phyloP scores from a whole-genome alignment of 1,140 invertebrate genomes.

The Paralvinella palmiformis region DNA sequence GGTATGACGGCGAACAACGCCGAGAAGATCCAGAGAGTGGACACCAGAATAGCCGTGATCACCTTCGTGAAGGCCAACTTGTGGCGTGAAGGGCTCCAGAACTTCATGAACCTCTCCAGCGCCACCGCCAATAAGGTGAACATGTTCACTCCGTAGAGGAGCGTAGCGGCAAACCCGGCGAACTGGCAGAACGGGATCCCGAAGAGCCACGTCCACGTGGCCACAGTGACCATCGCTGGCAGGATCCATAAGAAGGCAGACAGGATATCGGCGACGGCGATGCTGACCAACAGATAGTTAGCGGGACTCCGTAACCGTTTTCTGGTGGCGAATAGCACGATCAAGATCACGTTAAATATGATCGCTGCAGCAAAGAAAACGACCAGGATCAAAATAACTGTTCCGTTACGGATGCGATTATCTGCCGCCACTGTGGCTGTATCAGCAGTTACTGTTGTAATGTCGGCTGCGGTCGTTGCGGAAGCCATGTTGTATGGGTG shows the following conservation, averaged over 20 bases:
- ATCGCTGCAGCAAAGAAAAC: neutral
- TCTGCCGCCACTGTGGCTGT: neutral
- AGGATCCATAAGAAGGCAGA: slow-evolving; percentile 3
- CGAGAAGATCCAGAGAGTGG: neutral
- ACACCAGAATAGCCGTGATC: neutral
- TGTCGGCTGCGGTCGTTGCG: neutral
- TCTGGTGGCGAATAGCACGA: neutral
- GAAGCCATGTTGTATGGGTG: too few species aligned
- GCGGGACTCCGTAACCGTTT: neutral
- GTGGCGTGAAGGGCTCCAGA: slow-evolving; percentile 1
- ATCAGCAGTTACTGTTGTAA: too few species aligned
- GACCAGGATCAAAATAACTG: neutral
- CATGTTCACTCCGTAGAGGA: neutral
- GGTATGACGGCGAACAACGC: neutral
- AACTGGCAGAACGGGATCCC: neutral
- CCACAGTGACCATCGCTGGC: neutral
- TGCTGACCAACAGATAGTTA: neutral
- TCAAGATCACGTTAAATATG: neutral
- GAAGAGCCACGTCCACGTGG: neutral
- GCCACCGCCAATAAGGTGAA: neutral
- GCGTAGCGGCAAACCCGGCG: neutral
- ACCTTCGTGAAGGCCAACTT: neutral
- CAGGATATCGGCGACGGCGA: neutral
- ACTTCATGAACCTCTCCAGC: neutral
- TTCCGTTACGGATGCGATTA: neutral